Evolutionary conservation across 53 echinoderm and acorn worm genomes (phyloP).

Genomic region (Apostichopus leukothele): DNA sequence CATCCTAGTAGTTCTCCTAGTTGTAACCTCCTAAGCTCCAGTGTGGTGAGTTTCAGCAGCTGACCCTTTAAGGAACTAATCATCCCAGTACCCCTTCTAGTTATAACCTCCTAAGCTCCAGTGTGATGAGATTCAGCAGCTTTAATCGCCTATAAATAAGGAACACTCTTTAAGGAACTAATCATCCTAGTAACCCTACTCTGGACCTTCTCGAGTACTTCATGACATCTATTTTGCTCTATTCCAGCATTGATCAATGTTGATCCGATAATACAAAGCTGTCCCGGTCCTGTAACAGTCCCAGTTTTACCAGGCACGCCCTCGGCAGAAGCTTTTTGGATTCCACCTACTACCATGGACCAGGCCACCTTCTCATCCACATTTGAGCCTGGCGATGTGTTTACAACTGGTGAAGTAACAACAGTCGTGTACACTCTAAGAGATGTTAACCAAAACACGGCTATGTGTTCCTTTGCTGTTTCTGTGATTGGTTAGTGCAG

Average conservation of each 20-base stretch:
- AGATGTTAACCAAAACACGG: constrained; percentile 21
- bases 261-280: neutral
- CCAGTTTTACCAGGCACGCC: neutral
- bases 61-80: no score
- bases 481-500: constrained; percentile 12
- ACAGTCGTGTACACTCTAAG: constrained; percentile 13
- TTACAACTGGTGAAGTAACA: neutral
- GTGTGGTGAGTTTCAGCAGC: no score
- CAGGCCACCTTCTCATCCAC: neutral
- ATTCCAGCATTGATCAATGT: constrained; percentile 25
- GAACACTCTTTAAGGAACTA: no score
- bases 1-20: no score
- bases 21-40: no score
- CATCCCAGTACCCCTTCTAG: no score
- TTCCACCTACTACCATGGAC: neutral
- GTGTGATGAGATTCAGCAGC: no score
- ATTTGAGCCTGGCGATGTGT: neutral
- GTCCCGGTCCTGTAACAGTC: neutral
- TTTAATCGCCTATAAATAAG: no score
- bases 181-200: no score
- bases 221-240: neutral
- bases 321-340: neutral
- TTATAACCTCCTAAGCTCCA: no score
- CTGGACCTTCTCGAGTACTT: no score
- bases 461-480: constrained; percentile 21